Evolutionary conservation across 2,797 vertebrate species (phyloP), one percentile per base, ranked within the genome.

Genomic region (Pempheris klunzingeri): DNA sequence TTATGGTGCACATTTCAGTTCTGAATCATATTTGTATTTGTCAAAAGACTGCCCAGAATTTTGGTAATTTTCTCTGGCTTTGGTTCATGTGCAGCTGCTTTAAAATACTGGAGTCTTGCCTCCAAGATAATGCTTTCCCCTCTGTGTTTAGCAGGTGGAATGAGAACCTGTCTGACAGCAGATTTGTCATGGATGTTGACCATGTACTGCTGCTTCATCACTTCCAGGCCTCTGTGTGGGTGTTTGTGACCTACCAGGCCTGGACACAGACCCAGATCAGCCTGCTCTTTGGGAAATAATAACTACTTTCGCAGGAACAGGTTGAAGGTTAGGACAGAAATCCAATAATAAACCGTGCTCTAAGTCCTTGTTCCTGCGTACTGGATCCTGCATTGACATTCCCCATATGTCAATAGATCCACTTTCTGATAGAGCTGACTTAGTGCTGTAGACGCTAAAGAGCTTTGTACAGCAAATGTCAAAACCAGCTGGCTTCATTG

Each of bases 141-240:
- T 70, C 49, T 5, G 32, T 89, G 85, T 79, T 88, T 82, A 81
- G 77, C 22, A 54, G 54, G 84, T 86, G 84, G 88, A 92, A 91
- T 68, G 82, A 87, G 38, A 85, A 75, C 58, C 69, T 52, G 36
- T 74, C 74, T 90, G 91, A 88, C 88, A 91, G 89, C 53, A 74
- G 72, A 87, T 92, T 87, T 87, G 81, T 90, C 72, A 89, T 88
- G 89, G 87, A 86, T 80, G 80, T 68, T 87, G 83, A 85, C 83
- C 84, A 87, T 87, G 74, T 13, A 30, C 67, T 76, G 78, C 81
- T 22, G 81, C 88, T 88, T 72, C 83, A 88, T 81, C 81, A 76
- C 81, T 81, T 86, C 72, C 49, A 15, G 39, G 78, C 71, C 82
- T 77, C 73, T 34, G 67, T 39, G 78, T 76, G 84, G 77, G 77